Conservation (phyloP, 37 sponge, comb jelly and placozoan species). For the Halichondria panicea region DNA sequence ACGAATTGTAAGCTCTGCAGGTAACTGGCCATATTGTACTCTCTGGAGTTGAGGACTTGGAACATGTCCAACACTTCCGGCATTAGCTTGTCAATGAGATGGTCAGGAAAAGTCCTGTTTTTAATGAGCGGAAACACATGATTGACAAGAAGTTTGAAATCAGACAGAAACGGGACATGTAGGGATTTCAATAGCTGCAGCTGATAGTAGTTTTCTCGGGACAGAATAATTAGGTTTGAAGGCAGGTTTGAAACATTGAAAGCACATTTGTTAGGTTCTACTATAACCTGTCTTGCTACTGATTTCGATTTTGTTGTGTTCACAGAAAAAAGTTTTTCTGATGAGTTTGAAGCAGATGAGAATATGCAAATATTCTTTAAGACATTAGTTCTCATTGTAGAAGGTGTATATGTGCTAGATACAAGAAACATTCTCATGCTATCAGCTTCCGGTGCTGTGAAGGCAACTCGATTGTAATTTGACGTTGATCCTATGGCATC, state of each 20-base stretch:
- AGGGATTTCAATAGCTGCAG: conserved; percentile 10
- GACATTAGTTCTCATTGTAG: background rate
- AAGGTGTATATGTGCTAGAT: background rate
- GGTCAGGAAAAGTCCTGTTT: background rate
- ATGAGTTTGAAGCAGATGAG: background rate
- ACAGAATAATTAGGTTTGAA: conserved; percentile 7
- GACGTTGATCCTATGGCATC: conserved; percentile 10
- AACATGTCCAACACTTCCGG: conserved; percentile 19
- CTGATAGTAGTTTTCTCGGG: background rate
- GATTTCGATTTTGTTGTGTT: background rate
- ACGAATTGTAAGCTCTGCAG: conserved; percentile 18
- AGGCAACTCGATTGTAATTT: background rate
- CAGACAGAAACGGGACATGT: conserved; percentile 1
- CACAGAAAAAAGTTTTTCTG: conserved; percentile 19
- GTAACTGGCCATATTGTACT: background rate
- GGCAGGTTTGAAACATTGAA: conserved; percentile 21
- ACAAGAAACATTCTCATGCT: background rate
- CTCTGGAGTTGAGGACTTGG: background rate
- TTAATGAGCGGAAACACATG: conserved; percentile 31
- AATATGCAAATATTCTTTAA: conserved; percentile 10
- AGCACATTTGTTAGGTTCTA: conserved; percentile 13
- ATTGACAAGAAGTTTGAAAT: conserved; percentile 9
- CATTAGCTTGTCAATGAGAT: conserved; percentile 11
- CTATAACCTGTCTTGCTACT: conserved; percentile 2
- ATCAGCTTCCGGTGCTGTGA: conserved; percentile 39